Evolutionary conservation across 2,113 vertebrate genomes (phyloP), one percentile per base, ranked within the genome.

Genomic region (Thomomys bottae): DNA sequence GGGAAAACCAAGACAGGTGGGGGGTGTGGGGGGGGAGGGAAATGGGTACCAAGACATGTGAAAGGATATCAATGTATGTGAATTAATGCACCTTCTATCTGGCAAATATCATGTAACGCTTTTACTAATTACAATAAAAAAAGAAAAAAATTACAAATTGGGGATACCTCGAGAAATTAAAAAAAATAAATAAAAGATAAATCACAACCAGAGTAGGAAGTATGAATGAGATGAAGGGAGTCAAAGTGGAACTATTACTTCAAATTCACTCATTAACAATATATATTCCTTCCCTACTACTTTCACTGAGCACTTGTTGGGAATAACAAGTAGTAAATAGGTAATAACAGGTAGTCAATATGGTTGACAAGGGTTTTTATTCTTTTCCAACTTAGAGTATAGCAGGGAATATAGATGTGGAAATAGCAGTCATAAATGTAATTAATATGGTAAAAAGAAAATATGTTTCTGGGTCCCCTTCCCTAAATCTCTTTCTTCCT

Each of bases 381-480:
- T 42, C 17, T 82, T 30, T 30, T 7, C 30, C 8, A 49, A 28
- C 36, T 76, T 72, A 76, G 32, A 76, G 12, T 23, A 2, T 40
- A 38, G 54, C n/a, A 92, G 66, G 79, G 64, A 81, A 84, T 78
- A 23, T 21, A 32, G 63, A 45, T 42, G 21, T 34, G 61, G 63
- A 84, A 59, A 66, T 57, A 76, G 3, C 68, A 67, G 77, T 85
- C 79, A 49, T 28, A 89, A 15, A 24, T 40, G 34, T 76, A 49
- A 38, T 54, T 57, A 87, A 93, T 63, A 38, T 17, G 64, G 5
- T 23, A 30, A 45, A 84, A 80, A 4, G 21, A 75, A 90, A 90
- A 66, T 23, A 54, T 28, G 8, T 49, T 83, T 86, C 21, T 84
- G 49, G 9, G 26, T 54, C 64, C 84, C n/a, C 23, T 72, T 84